Evolutionary conservation across 35 echinoderm and acorn worm genomes (phyloP).

Genomic region (Holothuria glaberrima): DNA sequence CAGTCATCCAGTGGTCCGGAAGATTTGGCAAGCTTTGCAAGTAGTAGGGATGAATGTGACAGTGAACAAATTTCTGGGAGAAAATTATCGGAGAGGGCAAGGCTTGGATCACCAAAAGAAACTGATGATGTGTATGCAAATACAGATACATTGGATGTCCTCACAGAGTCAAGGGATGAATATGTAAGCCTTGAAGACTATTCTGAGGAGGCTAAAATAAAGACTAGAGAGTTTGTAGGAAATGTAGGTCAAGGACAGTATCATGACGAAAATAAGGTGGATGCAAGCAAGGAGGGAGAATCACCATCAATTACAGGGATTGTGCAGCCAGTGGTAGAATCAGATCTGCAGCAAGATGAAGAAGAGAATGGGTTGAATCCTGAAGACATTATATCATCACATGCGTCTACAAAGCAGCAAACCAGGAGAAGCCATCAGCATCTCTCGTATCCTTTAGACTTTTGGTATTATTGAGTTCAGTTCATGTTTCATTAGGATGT

Average conservation of each 20-base stretch:
- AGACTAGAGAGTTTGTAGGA: not conserved
- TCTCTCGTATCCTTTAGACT: no score
- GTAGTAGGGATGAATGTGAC: slow-evolving; percentile 21
- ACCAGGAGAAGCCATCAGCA: no score
- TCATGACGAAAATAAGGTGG: no score
- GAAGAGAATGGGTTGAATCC: no score
- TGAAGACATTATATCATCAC: no score
- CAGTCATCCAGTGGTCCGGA: not conserved
- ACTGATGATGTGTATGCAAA: not conserved
- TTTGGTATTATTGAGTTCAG: no score
- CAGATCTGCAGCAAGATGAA: not conserved
- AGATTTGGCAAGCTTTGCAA: slow-evolving; percentile 1
- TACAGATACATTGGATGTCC: not conserved
- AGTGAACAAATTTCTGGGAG: no score
- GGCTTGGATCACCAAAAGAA: not conserved
- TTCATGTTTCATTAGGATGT: no score
- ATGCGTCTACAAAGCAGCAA: not conserved
- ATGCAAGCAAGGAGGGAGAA: not conserved
- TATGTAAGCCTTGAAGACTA: not conserved
- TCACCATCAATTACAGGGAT: not conserved
- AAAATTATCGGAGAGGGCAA: no score
- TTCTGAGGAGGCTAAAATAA: not conserved
- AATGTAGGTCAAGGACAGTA: not conserved
- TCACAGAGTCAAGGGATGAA: not conserved
- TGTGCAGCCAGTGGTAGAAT: not conserved